Evolutionary conservation across 2,888 invertebrate genomes (phyloP).

Genomic region (Venusia cambrica): DNA sequence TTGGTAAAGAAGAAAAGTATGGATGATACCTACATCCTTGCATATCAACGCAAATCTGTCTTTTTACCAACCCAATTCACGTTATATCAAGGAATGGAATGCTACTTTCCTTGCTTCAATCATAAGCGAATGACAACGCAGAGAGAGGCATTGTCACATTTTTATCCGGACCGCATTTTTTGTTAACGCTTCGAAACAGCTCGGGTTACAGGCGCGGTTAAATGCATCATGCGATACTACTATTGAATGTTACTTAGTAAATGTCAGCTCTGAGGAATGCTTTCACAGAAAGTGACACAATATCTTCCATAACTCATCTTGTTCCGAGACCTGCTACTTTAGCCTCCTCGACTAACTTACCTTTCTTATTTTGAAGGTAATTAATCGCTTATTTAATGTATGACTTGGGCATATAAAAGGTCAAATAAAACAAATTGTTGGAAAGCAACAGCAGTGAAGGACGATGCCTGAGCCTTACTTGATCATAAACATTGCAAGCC

Average conservation of each 20-base stretch:
- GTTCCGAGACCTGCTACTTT: constrained; percentile 2
- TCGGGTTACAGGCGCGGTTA: constrained; percentile 40
- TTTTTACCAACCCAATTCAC: constrained; percentile 23
- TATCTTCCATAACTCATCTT: constrained; percentile 13
- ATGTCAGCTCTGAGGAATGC: constrained; percentile 16
- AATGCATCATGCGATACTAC: constrained; percentile 30
- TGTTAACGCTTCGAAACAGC: constrained; percentile 37
- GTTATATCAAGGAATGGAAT: constrained; percentile 54
- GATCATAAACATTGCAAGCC: constrained; percentile 5
- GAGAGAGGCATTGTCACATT: constrained; percentile 48
- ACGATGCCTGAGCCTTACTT: constrained; percentile 6
- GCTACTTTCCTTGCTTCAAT: constrained; percentile 56
- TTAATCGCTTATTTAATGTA: no score
- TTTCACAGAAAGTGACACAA: constrained; percentile 17
- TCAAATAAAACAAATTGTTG: background rate
- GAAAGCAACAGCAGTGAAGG: constrained; percentile 14
- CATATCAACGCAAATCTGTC: no score
- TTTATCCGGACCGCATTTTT: constrained; percentile 38
- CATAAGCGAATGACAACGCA: constrained; percentile 56
- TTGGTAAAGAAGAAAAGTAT: no score
- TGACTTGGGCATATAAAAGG: no score
- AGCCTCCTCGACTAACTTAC: background rate
- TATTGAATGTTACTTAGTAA: constrained; percentile 26
- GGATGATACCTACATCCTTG: no score
- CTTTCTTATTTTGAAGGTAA: no score